phyloP scores from a whole-genome alignment of 2,113 vertebrate species.

The Parotia lawesii region DNA sequence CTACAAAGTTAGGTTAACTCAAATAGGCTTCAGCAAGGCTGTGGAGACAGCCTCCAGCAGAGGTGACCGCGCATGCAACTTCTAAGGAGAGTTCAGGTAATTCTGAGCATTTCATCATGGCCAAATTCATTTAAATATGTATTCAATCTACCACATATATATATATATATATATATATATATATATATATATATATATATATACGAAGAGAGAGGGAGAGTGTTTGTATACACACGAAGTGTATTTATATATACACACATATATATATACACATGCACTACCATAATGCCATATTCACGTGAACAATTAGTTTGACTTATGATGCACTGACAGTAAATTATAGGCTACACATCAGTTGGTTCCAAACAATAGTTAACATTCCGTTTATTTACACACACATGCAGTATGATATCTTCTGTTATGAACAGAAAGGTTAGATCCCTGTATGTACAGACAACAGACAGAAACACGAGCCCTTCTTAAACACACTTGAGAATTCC shows the following conservation, averaged over 20 bases:
- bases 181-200: neutral
- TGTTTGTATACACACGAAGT: neutral
- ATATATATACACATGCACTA: neutral
- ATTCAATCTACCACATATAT: neutral
- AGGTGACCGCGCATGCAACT: neutral
- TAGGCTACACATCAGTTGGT: neutral
- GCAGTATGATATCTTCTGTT: neutral
- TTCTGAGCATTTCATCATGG: neutral
- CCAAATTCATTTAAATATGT: neutral
- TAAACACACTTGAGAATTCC: neutral
- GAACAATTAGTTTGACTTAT: neutral
- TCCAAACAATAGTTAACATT: neutral
- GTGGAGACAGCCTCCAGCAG: neutral
- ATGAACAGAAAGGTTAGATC: neutral
- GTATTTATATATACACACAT: neutral
- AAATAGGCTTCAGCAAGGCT: neutral
- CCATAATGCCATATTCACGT: neutral
- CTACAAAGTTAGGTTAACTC: neutral
- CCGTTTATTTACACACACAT: slow-evolving; percentile 32
- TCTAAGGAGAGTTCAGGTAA: neutral
- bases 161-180: neutral
- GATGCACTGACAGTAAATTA: neutral
- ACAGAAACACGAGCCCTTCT: neutral
- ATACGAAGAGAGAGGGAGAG: neutral
- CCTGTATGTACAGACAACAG: neutral